A percentile compares a stretch with the other conserved stretches of the same genome.
phyloP scores from a whole-genome alignment of 2,888 invertebrate genomes.

The Sphinx pinastri region DNA sequence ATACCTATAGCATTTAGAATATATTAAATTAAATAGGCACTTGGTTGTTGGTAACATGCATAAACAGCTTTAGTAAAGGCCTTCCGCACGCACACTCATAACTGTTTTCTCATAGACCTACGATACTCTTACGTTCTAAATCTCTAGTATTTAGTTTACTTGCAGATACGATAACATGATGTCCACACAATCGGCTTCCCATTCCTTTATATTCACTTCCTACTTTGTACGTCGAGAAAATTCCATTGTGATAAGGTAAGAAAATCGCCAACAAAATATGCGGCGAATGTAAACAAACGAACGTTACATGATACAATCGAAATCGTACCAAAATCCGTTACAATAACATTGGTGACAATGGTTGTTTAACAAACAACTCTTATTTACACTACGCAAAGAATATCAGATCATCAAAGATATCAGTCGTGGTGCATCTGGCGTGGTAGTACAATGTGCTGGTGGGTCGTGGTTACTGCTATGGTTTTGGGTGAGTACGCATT shows the following conservation, averaged over 20 bases:
- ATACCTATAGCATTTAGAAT: too few relatives aligned
- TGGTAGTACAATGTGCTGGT: conserved; percentile 2
- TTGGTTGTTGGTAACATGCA: too few relatives aligned
- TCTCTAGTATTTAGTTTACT: too few relatives aligned
- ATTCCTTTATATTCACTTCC: too few relatives aligned
- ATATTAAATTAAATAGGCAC: too few relatives aligned
- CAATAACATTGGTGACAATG: conserved; percentile 16
- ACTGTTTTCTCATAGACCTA: too few relatives aligned
- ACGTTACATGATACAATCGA: conserved; percentile 15
- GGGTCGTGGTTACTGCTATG: conserved; percentile 12
- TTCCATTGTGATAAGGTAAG: conserved; percentile 1
- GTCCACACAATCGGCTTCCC: neutral
- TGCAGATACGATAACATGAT: too few relatives aligned
- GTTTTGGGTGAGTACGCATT: conserved; percentile 9
- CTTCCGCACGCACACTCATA: too few relatives aligned
- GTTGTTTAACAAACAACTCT: conserved; percentile 15
- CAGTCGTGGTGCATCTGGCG: neutral
- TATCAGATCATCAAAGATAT: neutral
- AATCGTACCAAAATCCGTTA: conserved; percentile 12
- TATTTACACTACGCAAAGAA: conserved; percentile 9
- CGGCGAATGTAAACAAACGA: conserved; percentile 5
- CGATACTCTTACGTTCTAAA: too few relatives aligned
- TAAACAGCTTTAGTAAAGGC: too few relatives aligned
- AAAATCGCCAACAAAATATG: neutral
- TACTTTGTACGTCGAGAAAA: neutral